These are phyloP conservation scores for Zhuqinia jingwanae DNA, from an alignment of 2,888 invertebrate genomes.

Conservation along the genomic window DNA sequence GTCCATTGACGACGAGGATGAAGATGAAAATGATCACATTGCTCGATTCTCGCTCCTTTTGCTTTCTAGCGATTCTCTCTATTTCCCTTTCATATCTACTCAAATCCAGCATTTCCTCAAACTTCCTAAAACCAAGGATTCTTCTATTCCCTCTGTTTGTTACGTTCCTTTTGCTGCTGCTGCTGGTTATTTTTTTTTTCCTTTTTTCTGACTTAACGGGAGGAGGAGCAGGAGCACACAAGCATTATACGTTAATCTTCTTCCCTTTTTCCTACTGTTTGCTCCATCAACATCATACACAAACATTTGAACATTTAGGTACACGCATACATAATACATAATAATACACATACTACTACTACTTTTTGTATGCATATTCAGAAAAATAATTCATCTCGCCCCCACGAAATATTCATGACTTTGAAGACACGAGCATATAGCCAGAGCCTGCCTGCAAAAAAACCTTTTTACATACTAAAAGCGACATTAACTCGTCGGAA, in stretches of 20 bases:
- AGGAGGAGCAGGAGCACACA: neutral
- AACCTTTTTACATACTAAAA: constrained; percentile 52
- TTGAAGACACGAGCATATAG: constrained; percentile 40
- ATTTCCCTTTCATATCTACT: too few relatives aligned
- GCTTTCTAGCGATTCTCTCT: constrained; percentile 27
- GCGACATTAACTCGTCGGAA: constrained; percentile 43
- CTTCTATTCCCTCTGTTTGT: too few relatives aligned
- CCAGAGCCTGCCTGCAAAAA: too few relatives aligned
- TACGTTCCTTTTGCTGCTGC: too few relatives aligned
- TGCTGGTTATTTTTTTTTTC: too few relatives aligned
- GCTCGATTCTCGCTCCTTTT: too few relatives aligned
- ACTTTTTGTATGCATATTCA: neutral
- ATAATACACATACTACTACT: neutral
- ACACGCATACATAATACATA: neutral
- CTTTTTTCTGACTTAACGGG: too few relatives aligned
- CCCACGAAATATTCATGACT: constrained; percentile 67
- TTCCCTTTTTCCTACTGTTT: neutral
- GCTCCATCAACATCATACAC: constrained; percentile 31
- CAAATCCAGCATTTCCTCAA: constrained; percentile 42
- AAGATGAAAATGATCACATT: too few relatives aligned
- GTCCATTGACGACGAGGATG: constrained; percentile 39
- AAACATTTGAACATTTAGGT: neutral
- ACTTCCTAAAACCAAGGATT: too few relatives aligned
- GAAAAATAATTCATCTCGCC: constrained; percentile 62
- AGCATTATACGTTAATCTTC: constrained; percentile 22